Base-by-base conservation (phyloP, 1,140 invertebrate species). In the Drosophila repletoides region DNA sequence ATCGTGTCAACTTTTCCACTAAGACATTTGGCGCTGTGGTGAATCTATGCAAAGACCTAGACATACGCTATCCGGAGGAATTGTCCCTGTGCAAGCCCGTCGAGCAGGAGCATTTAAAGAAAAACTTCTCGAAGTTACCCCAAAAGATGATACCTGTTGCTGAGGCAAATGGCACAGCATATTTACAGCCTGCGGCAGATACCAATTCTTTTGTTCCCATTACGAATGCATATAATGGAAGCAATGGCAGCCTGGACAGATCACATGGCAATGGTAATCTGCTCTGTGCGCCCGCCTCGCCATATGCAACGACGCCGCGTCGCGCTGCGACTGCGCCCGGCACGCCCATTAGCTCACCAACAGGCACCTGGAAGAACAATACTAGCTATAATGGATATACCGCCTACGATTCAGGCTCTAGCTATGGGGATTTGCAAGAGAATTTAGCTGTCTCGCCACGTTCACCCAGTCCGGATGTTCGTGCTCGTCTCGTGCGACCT, bases 11-110 rank as follows among this genome's bases (percentile, higher is more conserved):
- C 91, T 99, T 98, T 91, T 99, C 98, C 2, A 94, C 97, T 9
- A 98, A 98, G 91, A 98, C 98, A 3, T 99, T 99, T 91, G 96
- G 95, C 67, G 95, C 98, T 26, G 97, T 99, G 9, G 94, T 98
- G 17, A 95, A 97, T 77, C 92, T 99, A 0, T 99, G 98, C 92
- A 98, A 98, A 92, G 97, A 99, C 91, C 91, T 99, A 43, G 97
- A 97, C 69, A 98, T 99, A 77, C 92, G 98, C 76, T 97, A 99
- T 91, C 97, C 98, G 1, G 98, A 99, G 92, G 99, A 99, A 90
- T 87, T 99, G 22, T 99, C 98, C 0, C 94, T 99, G 34, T 97
- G 96, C 89, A 96, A 97, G 76, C 97, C 97, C 1, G 91, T 99
- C 26, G 95, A 97, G 76, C 91, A 93, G 1, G 95, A 95, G 34